Evolutionary conservation across 2,888 invertebrate genomes (phyloP).

Genomic region (Drosophila rubida): DNA sequence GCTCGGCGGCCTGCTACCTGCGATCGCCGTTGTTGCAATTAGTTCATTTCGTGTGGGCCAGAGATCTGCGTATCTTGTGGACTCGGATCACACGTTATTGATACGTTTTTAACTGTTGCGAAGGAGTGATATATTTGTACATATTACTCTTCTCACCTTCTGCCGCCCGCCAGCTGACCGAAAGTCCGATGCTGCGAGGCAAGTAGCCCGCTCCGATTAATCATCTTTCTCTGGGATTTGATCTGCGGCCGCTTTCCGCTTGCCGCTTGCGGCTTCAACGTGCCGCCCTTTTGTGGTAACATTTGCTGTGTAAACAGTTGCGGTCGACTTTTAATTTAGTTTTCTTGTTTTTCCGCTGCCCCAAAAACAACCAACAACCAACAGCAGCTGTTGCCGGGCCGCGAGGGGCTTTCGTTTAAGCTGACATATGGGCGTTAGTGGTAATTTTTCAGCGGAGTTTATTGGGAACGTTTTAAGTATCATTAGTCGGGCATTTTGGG

Average conservation of each 20-base stretch:
- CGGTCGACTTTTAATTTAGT: conserved; percentile 77
- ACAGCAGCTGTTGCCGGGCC: conserved; percentile 59
- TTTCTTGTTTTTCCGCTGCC: conserved; percentile 51
- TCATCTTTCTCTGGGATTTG: conserved; percentile 66
- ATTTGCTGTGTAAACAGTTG: conserved; percentile 81
- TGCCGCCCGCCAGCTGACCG: conserved; percentile 25
- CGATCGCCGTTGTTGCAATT: conserved; percentile 20
- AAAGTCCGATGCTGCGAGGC: conserved; percentile 28
- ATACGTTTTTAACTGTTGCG: conserved; percentile 70
- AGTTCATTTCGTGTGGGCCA: conserved; percentile 27
- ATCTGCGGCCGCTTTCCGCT: conserved; percentile 14
- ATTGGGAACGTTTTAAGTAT: conserved; percentile 56
- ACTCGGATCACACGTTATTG: conserved; percentile 75
- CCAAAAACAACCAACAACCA: conserved; percentile 11
- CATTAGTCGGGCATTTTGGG: conserved; percentile 46
- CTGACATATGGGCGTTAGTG: conserved; percentile 79
- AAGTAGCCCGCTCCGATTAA: conserved; percentile 72
- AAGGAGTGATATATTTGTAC: conserved; percentile 81
- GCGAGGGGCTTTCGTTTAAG: conserved; percentile 64
- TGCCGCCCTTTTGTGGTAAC: conserved; percentile 74
- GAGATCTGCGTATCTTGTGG: conserved; percentile 32
- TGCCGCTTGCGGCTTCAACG: conserved; percentile 40
- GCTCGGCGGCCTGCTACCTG: conserved; percentile 9
- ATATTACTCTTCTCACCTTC: conserved; percentile 79
- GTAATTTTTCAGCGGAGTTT: conserved; percentile 75